A percentile compares a stretch with the other conserved stretches of the same genome.
These are phyloP conservation scores for Dynastes hyllus DNA, from an alignment of 2,888 invertebrate genomes.

Conservation along the genomic window DNA sequence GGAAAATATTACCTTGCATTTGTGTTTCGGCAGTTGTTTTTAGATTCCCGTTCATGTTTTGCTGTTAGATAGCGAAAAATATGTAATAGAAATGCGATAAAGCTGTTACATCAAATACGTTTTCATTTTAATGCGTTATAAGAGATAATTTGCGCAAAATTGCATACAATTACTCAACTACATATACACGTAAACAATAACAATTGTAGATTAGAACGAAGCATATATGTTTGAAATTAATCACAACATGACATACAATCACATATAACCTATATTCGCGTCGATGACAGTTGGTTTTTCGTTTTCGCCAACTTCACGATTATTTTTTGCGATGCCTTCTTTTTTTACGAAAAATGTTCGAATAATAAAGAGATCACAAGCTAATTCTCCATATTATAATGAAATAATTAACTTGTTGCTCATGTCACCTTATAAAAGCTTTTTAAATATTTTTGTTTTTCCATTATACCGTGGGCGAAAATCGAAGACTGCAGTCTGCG, in stretches of 20 bases:
- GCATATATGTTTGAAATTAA: slow-evolving; percentile 1
- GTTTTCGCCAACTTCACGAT: slow-evolving; percentile 11
- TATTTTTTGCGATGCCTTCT: not conserved
- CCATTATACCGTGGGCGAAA: too few relatives aligned
- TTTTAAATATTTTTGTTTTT: too few relatives aligned
- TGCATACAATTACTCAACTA: not conserved
- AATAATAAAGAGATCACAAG: too few relatives aligned
- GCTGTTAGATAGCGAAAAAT: not conserved
- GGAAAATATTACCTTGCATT: slow-evolving; percentile 56
- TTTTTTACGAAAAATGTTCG: too few relatives aligned
- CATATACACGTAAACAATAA: not conserved
- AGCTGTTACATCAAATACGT: not conserved
- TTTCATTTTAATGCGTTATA: not conserved
- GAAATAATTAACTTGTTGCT: too few relatives aligned
- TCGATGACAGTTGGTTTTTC: slow-evolving; percentile 11
- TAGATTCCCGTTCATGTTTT: slow-evolving; percentile 54
- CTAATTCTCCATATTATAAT: too few relatives aligned
- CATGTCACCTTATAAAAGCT: too few relatives aligned
- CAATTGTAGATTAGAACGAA: not conserved
- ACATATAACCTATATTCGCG: not conserved
- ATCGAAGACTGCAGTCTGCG: too few relatives aligned
- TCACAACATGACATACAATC: not conserved
- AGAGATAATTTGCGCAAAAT: not conserved
- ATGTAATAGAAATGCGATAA: not conserved
- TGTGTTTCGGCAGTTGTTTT: slow-evolving; percentile 58